phyloP scores from a whole-genome alignment of 2,888 invertebrate genomes.

The Sphinx pinastri region DNA sequence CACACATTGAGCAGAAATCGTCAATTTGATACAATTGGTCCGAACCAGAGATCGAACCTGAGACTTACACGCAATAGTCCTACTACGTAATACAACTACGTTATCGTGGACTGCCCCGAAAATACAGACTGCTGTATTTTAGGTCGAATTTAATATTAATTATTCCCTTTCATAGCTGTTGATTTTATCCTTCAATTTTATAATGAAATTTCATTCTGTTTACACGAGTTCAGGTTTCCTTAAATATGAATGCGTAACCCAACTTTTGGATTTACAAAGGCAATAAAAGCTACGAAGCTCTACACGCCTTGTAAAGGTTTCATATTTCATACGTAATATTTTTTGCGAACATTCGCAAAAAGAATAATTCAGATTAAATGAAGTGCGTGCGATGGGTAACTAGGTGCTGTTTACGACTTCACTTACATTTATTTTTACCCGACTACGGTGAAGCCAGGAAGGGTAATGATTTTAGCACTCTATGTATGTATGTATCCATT shows the following conservation, averaged over 20 bases:
- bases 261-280: conserved; percentile 14
- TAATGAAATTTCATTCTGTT: not conserved
- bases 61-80: no score
- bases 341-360: conserved; percentile 18
- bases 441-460: no score
- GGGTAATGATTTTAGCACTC: no score
- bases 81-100: no score
- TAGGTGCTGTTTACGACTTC: not conserved
- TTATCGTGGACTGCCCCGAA: no score
- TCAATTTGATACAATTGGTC: no score
- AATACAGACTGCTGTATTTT: no score
- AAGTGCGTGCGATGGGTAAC: conserved; percentile 14
- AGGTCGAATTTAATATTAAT: no score
- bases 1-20: no score
- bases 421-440: no score
- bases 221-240: not conserved
- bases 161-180: not conserved
- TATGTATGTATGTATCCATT: no score
- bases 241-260: conserved; percentile 4
- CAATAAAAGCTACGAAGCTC: conserved; percentile 23
- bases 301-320: not conserved
- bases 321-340: conserved; percentile 25
- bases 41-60: no score
- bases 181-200: not conserved
- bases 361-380: conserved; percentile 27